A percentile compares a stretch with the other conserved stretches of the same genome.
Conservation (phyloP, 2,113 vertebrate species). For the Neomonachus schauinslandi region DNA sequence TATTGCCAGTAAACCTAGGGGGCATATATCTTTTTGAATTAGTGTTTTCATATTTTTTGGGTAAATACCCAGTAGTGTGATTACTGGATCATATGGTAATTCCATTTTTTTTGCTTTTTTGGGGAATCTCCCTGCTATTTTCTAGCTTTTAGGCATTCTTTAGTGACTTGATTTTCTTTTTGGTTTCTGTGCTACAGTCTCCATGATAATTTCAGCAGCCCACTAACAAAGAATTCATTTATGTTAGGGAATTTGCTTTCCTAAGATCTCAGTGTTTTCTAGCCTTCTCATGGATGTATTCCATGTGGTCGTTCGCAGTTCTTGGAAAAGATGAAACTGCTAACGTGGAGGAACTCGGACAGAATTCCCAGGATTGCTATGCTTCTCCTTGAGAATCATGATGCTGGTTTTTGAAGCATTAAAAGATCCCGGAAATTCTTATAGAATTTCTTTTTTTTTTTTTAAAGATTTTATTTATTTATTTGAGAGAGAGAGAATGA, state of each 20-base stretch:
- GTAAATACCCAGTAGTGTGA: neutral
- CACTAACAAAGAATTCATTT: neutral
- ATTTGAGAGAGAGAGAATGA: too few species aligned
- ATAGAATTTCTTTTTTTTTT: neutral
- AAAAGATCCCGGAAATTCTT: neutral
- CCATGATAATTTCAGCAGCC: neutral
- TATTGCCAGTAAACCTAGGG: neutral
- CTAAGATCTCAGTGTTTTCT: neutral
- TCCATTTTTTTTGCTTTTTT: neutral
- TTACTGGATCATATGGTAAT: neutral
- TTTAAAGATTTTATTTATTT: too few species aligned
- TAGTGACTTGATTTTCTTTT: neutral
- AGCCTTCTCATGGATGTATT: neutral
- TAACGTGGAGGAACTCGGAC: neutral
- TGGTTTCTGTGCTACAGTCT: neutral
- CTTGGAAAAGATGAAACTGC: constrained; percentile 5
- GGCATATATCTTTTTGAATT: neutral
- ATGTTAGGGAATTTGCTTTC: neutral
- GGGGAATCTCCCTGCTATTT: neutral
- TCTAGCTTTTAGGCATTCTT: neutral
- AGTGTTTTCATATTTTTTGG: neutral
- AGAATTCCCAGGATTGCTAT: neutral
- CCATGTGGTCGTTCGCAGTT: neutral
- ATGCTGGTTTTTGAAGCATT: neutral
- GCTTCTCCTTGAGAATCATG: neutral